Evolutionary conservation across 2,797 vertebrate genomes (phyloP).

Genomic region (Enteromius treurensis): DNA sequence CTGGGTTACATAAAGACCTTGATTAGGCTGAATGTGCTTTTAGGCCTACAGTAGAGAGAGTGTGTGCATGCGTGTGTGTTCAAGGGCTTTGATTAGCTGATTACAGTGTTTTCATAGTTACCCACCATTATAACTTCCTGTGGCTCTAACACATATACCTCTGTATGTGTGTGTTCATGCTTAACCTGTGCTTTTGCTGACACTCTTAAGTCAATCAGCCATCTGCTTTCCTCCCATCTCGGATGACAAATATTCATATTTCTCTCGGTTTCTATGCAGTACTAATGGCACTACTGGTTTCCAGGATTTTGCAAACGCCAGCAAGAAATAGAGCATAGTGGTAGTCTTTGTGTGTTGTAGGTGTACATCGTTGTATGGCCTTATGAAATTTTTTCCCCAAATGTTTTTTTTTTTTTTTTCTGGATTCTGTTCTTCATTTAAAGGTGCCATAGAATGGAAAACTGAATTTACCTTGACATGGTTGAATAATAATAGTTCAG

Average conservation of each 20-base stretch:
- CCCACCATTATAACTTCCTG: slow-evolving; percentile 26
- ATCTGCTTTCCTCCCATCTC: slow-evolving; percentile 22
- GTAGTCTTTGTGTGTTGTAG: slow-evolving; percentile 29
- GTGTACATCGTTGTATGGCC: slow-evolving; percentile 18
- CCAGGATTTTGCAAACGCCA: slow-evolving; percentile 17
- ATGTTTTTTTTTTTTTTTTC: background rate
- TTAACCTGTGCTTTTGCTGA: slow-evolving; percentile 35
- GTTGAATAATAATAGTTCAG: no score
- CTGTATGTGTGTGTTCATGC: slow-evolving; percentile 28
- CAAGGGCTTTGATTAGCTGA: slow-evolving; percentile 40
- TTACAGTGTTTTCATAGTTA: slow-evolving; percentile 35
- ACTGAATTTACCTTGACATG: no score
- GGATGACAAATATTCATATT: slow-evolving; percentile 32
- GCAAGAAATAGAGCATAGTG: slow-evolving; percentile 23
- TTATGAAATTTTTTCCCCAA: background rate
- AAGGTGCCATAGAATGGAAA: no score
- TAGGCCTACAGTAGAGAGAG: slow-evolving; percentile 37
- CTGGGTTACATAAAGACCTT: slow-evolving; percentile 61
- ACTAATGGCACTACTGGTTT: slow-evolving; percentile 24
- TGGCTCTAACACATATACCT: slow-evolving; percentile 4
- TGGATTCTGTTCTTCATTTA: background rate
- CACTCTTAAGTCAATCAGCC: slow-evolving; percentile 27
- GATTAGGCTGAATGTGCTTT: slow-evolving; percentile 47
- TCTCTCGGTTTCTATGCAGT: background rate
- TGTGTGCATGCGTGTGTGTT: slow-evolving; percentile 19